A percentile compares a stretch with the other conserved stretches of the same genome.
phyloP scores from a whole-genome alignment of 2,888 invertebrate genomes.

The Agrotis exclamationis region DNA sequence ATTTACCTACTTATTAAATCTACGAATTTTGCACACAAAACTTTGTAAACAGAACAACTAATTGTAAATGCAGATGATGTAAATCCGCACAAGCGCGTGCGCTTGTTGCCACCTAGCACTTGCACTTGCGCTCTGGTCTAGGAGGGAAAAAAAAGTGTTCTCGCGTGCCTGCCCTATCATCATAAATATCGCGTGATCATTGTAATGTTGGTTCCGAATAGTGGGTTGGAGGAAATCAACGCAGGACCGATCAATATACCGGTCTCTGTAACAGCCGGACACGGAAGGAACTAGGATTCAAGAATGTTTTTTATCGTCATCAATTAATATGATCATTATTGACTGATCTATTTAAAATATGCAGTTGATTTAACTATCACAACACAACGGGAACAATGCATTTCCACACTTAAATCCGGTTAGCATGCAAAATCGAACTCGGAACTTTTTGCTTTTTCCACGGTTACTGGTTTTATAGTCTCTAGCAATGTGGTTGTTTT shows the following conservation, averaged over 20 bases:
- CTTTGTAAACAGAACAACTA: neutral
- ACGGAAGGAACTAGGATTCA: slow-evolving; percentile 57
- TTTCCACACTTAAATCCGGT: slow-evolving; percentile 56
- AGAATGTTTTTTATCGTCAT: slow-evolving; percentile 36
- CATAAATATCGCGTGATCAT: slow-evolving; percentile 54
- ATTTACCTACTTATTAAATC: neutral
- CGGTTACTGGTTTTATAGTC: slow-evolving; percentile 78
- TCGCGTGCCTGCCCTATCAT: slow-evolving; percentile 54
- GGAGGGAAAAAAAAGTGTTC: slow-evolving; percentile 40
- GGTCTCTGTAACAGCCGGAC: slow-evolving; percentile 51
- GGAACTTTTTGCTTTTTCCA: slow-evolving; percentile 76
- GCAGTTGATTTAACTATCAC: slow-evolving; percentile 6
- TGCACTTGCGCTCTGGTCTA: slow-evolving; percentile 48
- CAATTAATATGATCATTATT: slow-evolving; percentile 33
- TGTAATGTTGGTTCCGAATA: slow-evolving; percentile 50
- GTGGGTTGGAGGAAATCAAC: slow-evolving; percentile 45
- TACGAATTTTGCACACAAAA: too few relatives aligned
- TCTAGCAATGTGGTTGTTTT: slow-evolving; percentile 73
- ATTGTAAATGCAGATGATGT: slow-evolving; percentile 1
- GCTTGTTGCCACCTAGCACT: slow-evolving; percentile 26
- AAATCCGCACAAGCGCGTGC: slow-evolving; percentile 12
- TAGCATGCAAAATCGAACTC: slow-evolving; percentile 73
- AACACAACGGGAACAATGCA: slow-evolving; percentile 26
- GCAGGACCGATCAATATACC: slow-evolving; percentile 35
- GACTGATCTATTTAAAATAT: slow-evolving; percentile 23